Conservation (phyloP, 1,140 invertebrate species). For the Rhagoletis zephyria region DNA sequence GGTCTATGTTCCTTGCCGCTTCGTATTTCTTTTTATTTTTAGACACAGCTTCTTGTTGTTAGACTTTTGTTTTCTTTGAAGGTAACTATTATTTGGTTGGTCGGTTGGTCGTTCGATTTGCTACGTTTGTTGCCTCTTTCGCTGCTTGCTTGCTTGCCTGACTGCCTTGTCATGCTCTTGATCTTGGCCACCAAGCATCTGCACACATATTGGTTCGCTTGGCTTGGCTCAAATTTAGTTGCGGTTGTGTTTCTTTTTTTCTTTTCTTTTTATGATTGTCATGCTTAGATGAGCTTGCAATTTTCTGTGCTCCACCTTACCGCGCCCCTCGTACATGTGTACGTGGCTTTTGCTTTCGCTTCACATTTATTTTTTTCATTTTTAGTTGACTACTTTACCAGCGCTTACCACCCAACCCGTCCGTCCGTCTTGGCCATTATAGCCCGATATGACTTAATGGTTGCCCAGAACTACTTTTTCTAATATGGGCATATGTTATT, state of each 20-base stretch:
- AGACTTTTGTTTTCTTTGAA: slow-evolving; percentile 34
- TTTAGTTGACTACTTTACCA: background rate
- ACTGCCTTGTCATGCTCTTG: slow-evolving; percentile 38
- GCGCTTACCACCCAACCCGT: too few relatives aligned
- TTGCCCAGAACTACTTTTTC: background rate
- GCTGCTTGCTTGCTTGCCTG: slow-evolving; percentile 10
- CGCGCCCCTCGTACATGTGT: background rate
- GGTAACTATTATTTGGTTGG: slow-evolving; percentile 43
- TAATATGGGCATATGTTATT: background rate
- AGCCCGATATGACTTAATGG: background rate
- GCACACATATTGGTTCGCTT: slow-evolving; percentile 23
- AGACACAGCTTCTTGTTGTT: background rate
- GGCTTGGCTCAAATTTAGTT: slow-evolving; percentile 18
- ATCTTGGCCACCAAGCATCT: slow-evolving; percentile 50
- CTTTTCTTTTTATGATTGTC: background rate
- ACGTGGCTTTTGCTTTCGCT: slow-evolving; percentile 29
- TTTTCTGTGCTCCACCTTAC: slow-evolving; percentile 17
- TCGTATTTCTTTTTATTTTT: background rate
- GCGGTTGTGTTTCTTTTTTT: slow-evolving; percentile 15
- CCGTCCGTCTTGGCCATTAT: background rate
- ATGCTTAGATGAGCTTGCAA: slow-evolving; percentile 49
- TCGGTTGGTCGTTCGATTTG: background rate
- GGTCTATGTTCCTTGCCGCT: background rate
- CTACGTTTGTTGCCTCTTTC: background rate
- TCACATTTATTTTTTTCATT: slow-evolving; percentile 7